Evolutionary conservation across 1,140 invertebrate genomes (phyloP).

Genomic region (Apis laboriosa): DNA sequence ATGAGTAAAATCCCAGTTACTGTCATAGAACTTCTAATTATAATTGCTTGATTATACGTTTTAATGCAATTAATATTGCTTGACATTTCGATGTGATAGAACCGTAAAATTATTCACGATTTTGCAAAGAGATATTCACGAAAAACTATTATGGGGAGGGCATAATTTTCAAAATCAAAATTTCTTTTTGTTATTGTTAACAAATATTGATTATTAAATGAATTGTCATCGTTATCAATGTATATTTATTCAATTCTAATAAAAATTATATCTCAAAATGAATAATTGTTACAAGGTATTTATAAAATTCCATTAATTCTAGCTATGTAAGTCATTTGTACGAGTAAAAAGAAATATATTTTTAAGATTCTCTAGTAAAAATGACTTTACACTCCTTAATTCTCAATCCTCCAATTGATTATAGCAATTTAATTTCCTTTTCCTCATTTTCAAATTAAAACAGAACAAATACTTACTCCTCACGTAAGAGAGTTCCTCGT

Average conservation of each 20-base stretch:
- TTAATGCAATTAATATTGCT: constrained; percentile 3
- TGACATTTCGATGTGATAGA: not conserved
- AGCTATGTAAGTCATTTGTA: too few species aligned
- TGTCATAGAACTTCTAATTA: constrained; percentile 49
- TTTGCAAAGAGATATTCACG: not conserved
- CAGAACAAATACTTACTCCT: constrained; percentile 82
- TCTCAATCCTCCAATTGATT: too few species aligned
- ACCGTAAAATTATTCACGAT: not conserved
- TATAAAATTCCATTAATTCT: too few species aligned
- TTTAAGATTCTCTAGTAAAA: too few species aligned
- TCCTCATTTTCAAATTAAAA: not conserved
- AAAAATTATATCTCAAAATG: too few species aligned
- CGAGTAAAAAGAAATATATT: too few species aligned
- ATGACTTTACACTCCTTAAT: too few species aligned
- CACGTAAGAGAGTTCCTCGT: constrained; percentile 80
- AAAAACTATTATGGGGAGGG: not conserved
- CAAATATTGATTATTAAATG: not conserved
- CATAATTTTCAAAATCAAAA: too few species aligned
- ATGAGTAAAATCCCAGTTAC: constrained; percentile 22
- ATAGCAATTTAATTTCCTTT: not conserved
- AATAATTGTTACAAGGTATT: too few species aligned
- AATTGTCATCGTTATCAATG: too few species aligned
- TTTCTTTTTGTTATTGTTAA: too few species aligned
- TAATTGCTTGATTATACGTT: constrained; percentile 42
- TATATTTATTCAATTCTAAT: too few species aligned